Evolutionary conservation across 2,797 vertebrate species (phyloP).

Genomic region (Periparus ater): DNA sequence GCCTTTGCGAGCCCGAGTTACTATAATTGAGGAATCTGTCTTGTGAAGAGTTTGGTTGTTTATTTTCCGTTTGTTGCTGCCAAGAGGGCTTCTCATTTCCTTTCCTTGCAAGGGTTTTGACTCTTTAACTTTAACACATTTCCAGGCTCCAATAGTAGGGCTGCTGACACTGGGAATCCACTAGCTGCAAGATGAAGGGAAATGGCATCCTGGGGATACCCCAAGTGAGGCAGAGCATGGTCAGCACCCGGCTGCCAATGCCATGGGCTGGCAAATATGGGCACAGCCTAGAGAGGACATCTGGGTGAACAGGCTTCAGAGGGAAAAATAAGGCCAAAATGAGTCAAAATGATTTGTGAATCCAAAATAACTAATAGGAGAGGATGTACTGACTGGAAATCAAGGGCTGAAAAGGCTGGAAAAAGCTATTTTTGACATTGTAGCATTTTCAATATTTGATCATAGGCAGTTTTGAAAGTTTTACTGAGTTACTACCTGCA

Average conservation of each 20-base stretch:
- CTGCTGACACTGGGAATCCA: background rate
- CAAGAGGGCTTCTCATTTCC: constrained; percentile 66
- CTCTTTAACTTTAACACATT: constrained; percentile 67
- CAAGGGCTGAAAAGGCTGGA: background rate
- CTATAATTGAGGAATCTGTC: constrained; percentile 71
- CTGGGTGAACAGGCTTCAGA: background rate
- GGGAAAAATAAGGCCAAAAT: background rate
- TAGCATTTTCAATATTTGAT: background rate
- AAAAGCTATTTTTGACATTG: background rate
- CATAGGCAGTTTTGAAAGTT: background rate
- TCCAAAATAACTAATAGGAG: background rate
- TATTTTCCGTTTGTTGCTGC: constrained; percentile 75
- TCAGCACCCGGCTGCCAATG: background rate
- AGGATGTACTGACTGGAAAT: background rate
- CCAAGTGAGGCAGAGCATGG: rapidly evolving
- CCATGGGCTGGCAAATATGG: rapidly evolving
- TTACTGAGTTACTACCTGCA: background rate
- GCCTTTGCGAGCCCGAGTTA: constrained; percentile 66
- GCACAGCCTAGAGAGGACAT: background rate
- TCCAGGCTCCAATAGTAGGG: background rate
- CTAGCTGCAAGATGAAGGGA: background rate
- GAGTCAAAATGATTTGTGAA: background rate
- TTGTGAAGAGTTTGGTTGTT: constrained; percentile 72
- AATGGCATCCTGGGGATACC: background rate
- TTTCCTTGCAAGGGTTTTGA: constrained; percentile 63